phyloP scores from a whole-genome alignment of 1,140 invertebrate genomes.

The Acromyrmex echinatior region DNA sequence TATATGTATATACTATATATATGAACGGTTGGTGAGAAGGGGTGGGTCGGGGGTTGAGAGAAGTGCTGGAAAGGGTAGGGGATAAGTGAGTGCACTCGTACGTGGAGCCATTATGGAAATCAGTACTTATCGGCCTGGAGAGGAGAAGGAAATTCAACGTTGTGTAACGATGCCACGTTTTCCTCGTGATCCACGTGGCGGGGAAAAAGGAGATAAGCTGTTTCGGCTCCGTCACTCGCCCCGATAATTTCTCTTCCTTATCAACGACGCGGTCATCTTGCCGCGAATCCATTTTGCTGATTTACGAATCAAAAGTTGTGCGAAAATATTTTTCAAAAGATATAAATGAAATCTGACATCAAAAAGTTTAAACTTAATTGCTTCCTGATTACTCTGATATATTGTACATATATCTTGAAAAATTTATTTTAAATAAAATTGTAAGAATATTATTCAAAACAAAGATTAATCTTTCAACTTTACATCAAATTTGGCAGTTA shows the following conservation, averaged over 20 bases:
- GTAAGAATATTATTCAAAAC: not conserved
- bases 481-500: not conserved
- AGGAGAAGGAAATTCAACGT: constrained; percentile 67
- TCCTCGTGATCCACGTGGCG: constrained; percentile 71
- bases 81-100: constrained; percentile 76
- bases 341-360: not conserved
- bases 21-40: not conserved
- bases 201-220: constrained; percentile 72
- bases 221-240: constrained; percentile 59
- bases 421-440: not conserved
- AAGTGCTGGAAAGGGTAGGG: constrained; percentile 35
- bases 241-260: constrained; percentile 67
- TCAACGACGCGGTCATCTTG: constrained; percentile 43
- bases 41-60: not conserved
- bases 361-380: not conserved
- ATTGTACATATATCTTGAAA: not conserved
- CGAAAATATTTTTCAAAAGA: not conserved
- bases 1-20: not conserved
- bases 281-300: constrained; percentile 24
- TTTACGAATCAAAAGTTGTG: constrained; percentile 4
- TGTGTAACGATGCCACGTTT: constrained; percentile 73
- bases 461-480: constrained; percentile 10
- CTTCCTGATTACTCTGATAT: not conserved
- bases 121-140: constrained; percentile 77
- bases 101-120: constrained; percentile 80